Evolutionary conservation across 2,888 invertebrate genomes (phyloP).

Genomic region (Sarcophaga rosellei): DNA sequence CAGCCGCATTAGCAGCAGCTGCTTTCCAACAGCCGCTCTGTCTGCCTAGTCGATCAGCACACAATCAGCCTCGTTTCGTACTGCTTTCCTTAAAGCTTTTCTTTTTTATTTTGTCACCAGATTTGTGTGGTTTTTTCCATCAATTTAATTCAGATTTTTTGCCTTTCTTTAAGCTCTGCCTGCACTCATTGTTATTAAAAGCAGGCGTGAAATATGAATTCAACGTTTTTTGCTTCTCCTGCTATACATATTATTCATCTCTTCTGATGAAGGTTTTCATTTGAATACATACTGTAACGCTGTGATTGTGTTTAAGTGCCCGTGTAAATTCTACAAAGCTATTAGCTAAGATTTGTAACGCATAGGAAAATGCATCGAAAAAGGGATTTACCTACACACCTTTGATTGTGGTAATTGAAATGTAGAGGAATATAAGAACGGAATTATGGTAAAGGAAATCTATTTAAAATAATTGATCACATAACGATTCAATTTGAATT

Average conservation of each 20-base stretch:
- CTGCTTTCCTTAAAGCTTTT: background rate
- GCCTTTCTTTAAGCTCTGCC: slow-evolving; percentile 31
- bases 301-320: slow-evolving; percentile 25
- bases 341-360: background rate
- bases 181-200: slow-evolving; percentile 57
- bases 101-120: background rate
- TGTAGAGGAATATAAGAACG: background rate
- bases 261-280: background rate
- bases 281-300: background rate
- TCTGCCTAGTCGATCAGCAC: slow-evolving; percentile 4
- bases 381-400: slow-evolving; percentile 13
- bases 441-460: background rate
- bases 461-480: background rate
- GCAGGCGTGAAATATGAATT: slow-evolving; percentile 62
- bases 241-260: background rate
- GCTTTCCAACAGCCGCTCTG: slow-evolving; percentile 34
- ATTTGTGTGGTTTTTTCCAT: too few species aligned
- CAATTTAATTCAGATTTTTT: background rate
- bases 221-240: slow-evolving; percentile 27
- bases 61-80: background rate
- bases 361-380: background rate
- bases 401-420: background rate
- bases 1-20: background rate
- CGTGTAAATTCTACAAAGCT: background rate
- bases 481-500: too few species aligned